phyloP scores from a whole-genome alignment of 2,888 invertebrate genomes.

The Morpho achilles region DNA sequence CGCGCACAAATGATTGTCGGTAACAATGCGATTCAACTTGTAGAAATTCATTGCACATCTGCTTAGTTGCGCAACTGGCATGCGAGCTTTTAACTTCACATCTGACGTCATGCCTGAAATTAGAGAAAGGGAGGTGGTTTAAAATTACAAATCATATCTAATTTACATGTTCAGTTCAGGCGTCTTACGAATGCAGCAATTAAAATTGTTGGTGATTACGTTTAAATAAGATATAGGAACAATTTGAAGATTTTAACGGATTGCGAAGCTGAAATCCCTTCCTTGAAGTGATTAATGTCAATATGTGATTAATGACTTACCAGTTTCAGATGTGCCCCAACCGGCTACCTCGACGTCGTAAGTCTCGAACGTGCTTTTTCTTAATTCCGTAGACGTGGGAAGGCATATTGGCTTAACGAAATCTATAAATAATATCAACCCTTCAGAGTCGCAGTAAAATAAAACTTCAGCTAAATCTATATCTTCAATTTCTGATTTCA shows the following conservation, averaged over 20 bases:
- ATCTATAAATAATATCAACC: conserved; percentile 40
- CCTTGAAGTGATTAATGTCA: too few species aligned
- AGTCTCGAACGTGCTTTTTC: conserved; percentile 55
- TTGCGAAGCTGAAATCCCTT: too few species aligned
- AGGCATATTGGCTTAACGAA: conserved; percentile 78
- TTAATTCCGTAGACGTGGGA: conserved; percentile 54
- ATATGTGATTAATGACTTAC: conserved; percentile 45
- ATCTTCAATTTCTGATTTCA: too few species aligned
- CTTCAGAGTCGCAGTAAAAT: background rate
- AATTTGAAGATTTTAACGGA: too few species aligned
- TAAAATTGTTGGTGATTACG: too few species aligned
- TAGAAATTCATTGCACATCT: conserved; percentile 77
- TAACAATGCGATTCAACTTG: conserved; percentile 60
- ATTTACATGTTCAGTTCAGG: too few species aligned
- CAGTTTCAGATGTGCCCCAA: conserved; percentile 84
- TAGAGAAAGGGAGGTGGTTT: conserved; percentile 21
- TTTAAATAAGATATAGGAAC: too few species aligned
- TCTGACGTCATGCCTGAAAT: conserved; percentile 68
- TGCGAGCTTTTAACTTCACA: conserved; percentile 73
- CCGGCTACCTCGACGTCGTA: conserved; percentile 82
- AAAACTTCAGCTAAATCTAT: too few species aligned
- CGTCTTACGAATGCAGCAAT: too few species aligned
- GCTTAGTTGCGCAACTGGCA: conserved; percentile 55
- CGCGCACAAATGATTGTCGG: conserved; percentile 81
- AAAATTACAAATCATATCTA: too few species aligned